Base-by-base conservation (phyloP, 2,888 invertebrate genomes). In the Drosophila putrida region DNA sequence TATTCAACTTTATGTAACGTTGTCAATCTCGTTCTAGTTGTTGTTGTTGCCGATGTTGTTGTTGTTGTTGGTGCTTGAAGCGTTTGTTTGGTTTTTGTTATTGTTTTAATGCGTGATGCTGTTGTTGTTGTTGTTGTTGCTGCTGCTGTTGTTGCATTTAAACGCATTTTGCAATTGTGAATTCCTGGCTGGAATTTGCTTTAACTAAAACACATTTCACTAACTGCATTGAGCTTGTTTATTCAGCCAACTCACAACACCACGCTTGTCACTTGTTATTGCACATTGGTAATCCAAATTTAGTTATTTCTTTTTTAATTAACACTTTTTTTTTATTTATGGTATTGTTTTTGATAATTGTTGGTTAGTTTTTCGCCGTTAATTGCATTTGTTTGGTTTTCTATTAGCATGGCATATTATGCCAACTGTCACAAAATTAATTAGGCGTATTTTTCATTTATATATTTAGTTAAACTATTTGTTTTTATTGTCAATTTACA, bases 141-240 rank as follows among this genome's bases (percentile, higher is more conserved):
- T 72, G 51, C 63, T 77, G 78, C 41, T 57, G 84, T 55, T 71
- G 86, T 78, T 80, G 86, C 83, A 86, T 69, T 83, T 86, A 88
- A 85, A 88, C 86, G 80, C 83, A 83, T 83, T 88, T 83, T 83
- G 83, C 71, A 65, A 66, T 78, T 59, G 82, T 80, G 65, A 66
- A 78, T 82, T 82, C 82, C 82, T 66, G 73, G 61, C 55, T 57
- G 80, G 80, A 78, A 86, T 88, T 88, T 75, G 71, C 71, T 72
- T 82, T 85, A 85, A 69, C 86, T 71, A 71, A 75, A 78, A 83
- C 82, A 83, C 82, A 83, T 82, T 86, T 86, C 76, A 78, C 75
- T 62, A 82, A 86, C 83, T 86, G 83, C 83, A 83, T 83, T 74
- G 83, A 82, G 76, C 67, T 66, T 49, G 55, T 69, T 75, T 69